A percentile compares a stretch with the other conserved stretches of the same genome.
phyloP scores from a whole-genome alignment of 2,888 invertebrate species.

The Brachyopa scutellaris region DNA sequence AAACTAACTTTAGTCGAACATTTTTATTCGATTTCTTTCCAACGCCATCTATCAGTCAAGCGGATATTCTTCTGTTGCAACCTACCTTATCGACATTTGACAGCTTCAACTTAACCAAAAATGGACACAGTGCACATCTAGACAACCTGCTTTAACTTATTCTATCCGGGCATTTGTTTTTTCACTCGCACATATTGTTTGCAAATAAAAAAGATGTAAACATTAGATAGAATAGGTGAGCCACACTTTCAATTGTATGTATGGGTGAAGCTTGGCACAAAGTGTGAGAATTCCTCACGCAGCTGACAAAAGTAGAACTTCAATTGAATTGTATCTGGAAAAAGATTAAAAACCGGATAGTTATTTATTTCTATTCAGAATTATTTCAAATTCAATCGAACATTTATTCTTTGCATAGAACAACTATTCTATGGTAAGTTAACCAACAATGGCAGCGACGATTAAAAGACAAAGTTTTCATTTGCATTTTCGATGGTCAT shows the following conservation, averaged over 20 bases:
- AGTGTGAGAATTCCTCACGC: constrained; percentile 56
- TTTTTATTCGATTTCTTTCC: background rate
- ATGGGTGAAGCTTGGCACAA: constrained; percentile 24
- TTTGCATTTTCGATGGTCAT: constrained; percentile 43
- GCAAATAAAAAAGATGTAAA: constrained; percentile 72
- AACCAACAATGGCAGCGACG: background rate
- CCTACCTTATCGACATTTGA: constrained; percentile 32
- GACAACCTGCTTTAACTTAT: constrained; percentile 6
- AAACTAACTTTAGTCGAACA: background rate
- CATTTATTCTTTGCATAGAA: background rate
- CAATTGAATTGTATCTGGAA: constrained; percentile 6
- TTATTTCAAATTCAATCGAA: background rate
- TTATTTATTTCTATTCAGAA: background rate
- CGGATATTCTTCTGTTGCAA: background rate
- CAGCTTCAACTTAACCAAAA: constrained; percentile 10
- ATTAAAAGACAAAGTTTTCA: background rate
- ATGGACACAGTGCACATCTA: constrained; percentile 22
- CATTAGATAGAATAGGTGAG: constrained; percentile 55
- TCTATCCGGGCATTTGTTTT: background rate
- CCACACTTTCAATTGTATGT: constrained; percentile 31
- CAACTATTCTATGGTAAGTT: constrained; percentile 44
- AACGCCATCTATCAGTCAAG: constrained; percentile 21
- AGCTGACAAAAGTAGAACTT: constrained; percentile 56
- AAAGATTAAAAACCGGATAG: constrained; percentile 20
- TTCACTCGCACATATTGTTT: constrained; percentile 65